Percentiles rank a stretch among this genome's conserved stretches.
Evolutionary conservation across 2,113 vertebrate genomes (phyloP).

Genomic region (Aramus guarauna): DNA sequence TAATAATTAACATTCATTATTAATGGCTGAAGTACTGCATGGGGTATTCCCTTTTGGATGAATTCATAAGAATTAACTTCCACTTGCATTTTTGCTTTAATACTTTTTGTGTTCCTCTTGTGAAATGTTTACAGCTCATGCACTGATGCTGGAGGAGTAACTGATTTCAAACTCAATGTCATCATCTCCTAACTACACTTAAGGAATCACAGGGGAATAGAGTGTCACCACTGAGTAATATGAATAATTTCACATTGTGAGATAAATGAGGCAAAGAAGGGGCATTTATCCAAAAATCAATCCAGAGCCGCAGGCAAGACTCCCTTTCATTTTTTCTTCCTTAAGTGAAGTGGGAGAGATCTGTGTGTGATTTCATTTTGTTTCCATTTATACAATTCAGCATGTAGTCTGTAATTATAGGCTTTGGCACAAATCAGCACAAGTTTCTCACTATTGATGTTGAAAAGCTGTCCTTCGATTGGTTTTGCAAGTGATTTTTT

Average conservation of each 20-base stretch:
- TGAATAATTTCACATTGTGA: constrained; percentile 24
- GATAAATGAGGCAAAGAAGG: constrained; percentile 18
- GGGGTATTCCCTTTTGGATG: not conserved
- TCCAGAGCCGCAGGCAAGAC: not conserved
- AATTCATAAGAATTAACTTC: not conserved
- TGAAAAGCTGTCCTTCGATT: not conserved
- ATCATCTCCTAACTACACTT: not conserved
- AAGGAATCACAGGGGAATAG: not conserved
- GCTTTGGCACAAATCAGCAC: not conserved
- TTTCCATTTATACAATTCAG: not conserved
- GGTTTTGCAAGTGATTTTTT: not conserved
- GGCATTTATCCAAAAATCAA: constrained; percentile 49
- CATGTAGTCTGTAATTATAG: not conserved
- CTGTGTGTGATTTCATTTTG: not conserved
- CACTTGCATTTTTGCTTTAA: not conserved
- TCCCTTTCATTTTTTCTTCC: not conserved
- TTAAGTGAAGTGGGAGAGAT: not conserved
- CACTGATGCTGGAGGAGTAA: not conserved
- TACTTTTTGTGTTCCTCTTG: not conserved
- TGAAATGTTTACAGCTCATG: not conserved
- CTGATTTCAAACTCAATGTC: not conserved
- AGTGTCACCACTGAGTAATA: not conserved
- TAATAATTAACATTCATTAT: not conserved
- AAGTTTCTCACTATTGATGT: not conserved
- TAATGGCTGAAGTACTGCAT: not conserved